Evolutionary conservation across 2,113 vertebrate species (phyloP), one percentile per base, ranked within the genome.

Genomic region (Halcyon senegalensis): DNA sequence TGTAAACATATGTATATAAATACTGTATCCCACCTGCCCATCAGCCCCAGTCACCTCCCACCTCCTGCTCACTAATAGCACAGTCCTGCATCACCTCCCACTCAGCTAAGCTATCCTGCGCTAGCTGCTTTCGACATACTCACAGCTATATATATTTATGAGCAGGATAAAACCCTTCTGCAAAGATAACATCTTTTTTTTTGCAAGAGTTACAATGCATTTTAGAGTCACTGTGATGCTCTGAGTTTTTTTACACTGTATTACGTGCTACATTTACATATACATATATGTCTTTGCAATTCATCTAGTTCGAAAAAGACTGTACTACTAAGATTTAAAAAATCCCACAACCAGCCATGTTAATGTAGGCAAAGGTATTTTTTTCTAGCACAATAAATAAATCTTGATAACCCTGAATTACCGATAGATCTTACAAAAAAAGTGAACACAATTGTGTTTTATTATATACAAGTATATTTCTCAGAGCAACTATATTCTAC

Each of bases 31-130:
- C 95, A 92, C 96, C 98, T 98, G 97, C 96, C 98, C 98, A 97
- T 98, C 98, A 98, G 97, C 89, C 96, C 85, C 96, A 98, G 98
- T 96, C 97, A 98, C 98, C 97, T 98, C 98, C 98, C 90, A 98
- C 98, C 97, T 97, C 96, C 95, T 93, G 96, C 98, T 97, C 98
- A 98, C 98, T 98, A 98, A 98, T 98, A 98, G 98, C 98, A 98
- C 95, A 98, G 97, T 98, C 98, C 98, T 98, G 97, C 98, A 94
- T 97, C 98, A 98, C 98, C 97, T 98, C 98, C 98, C 97, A 98
- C 98, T 97, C 98, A 98, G 97, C 98, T 70, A 95, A 97, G 97
- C 94, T 6, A 98, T 97, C 97, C 98, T 97, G 96, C 94, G 94
- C 97, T 97, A 95, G 97, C 95, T 98, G 98, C 97, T 97, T 97